Percentiles rank a stretch among this genome's conserved stretches.
phyloP scores from a whole-genome alignment of 2,797 vertebrate genomes.

The Austrolebias charrua region DNA sequence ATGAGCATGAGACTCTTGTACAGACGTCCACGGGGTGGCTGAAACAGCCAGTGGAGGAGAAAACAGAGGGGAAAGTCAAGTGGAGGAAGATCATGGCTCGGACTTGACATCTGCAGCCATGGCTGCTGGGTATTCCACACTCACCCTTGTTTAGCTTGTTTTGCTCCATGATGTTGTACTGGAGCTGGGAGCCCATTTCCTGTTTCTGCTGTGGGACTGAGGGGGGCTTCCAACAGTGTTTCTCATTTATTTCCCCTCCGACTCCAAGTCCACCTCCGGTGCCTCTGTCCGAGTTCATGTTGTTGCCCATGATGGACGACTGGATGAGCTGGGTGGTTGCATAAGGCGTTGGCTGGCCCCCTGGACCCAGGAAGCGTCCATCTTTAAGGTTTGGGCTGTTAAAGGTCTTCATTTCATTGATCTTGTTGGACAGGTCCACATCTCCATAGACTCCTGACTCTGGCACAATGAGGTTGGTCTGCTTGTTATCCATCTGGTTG shows the following conservation, averaged over 20 bases:
- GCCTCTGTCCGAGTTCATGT: conserved; percentile 85
- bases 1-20: conserved; percentile 53
- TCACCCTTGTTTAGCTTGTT: conserved; percentile 99
- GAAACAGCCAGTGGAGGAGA: conserved; percentile 47
- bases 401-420: conserved; percentile 99
- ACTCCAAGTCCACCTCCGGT: conserved; percentile 65
- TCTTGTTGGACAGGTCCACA: conserved; percentile 98
- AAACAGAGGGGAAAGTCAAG: conserved; percentile 43
- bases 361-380: conserved; percentile 90
- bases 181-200: conserved; percentile 85
- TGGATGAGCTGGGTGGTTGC: conserved; percentile 99
- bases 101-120: conserved; percentile 43
- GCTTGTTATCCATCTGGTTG: conserved; percentile 99
- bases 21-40: conserved; percentile 39
- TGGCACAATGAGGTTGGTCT: conserved; percentile 96
- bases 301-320: conserved; percentile 93
- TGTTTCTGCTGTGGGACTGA: conserved; percentile 89
- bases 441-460: conserved; percentile 96
- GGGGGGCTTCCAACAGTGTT: conserved; percentile 95
- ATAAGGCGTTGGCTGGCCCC: conserved; percentile 95
- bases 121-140: conserved; percentile 59
- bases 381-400: conserved; percentile 99
- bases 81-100: conserved; percentile 51
- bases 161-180: conserved; percentile 99
- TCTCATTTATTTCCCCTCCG: conserved; percentile 88